Evolutionary conservation across 92 coral and sea anemone species (phyloP).

Genomic region (Paramuricea clavata): DNA sequence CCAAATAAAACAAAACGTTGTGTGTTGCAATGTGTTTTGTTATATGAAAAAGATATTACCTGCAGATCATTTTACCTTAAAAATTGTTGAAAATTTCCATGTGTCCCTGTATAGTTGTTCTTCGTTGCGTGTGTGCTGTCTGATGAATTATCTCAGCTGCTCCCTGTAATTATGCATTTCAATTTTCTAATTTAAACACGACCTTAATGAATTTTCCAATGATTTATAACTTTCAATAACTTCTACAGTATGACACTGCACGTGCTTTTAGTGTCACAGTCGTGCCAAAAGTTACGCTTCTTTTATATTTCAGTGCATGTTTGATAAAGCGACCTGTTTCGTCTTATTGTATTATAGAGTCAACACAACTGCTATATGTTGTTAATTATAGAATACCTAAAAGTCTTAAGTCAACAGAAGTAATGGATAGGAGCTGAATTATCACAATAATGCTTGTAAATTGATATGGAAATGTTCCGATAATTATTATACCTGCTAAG

Average conservation of each 20-base stretch:
- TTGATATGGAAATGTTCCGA: background rate
- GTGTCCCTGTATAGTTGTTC: background rate
- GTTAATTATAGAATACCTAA: conserved; percentile 24
- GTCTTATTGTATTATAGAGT: background rate
- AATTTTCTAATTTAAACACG: background rate
- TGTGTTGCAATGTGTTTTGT: no score
- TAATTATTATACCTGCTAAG: background rate
- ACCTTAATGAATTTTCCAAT: background rate
- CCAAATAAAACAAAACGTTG: no score
- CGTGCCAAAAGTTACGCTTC: no score
- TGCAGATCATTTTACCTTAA: background rate
- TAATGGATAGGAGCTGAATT: conserved; percentile 21
- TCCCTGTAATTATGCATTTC: background rate
- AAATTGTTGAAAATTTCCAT: background rate
- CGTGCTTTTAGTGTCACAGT: no score
- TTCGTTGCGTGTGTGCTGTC: background rate
- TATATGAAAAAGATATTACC: no score
- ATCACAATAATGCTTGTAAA: background rate
- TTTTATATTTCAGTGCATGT: no score
- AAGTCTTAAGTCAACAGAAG: conserved; percentile 26
- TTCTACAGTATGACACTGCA: no score
- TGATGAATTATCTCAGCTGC: background rate
- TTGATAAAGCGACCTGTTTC: background rate
- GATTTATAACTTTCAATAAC: background rate
- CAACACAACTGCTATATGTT: background rate